phyloP scores from a whole-genome alignment of 2,888 invertebrate species.

The Papilio protenor region DNA sequence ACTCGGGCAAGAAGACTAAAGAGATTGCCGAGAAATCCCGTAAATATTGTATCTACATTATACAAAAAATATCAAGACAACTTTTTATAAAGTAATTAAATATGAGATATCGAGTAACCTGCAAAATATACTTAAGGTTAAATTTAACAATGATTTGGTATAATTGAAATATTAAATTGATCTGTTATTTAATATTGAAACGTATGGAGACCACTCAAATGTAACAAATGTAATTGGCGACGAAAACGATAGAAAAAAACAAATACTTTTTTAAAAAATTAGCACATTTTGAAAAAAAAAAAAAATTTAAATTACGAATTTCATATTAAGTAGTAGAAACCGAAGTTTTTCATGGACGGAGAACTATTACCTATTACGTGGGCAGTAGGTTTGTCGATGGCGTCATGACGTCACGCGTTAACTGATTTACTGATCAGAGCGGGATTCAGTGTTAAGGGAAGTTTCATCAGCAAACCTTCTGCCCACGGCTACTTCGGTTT shows the following conservation, averaged over 20 bases:
- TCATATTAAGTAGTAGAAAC: constrained; percentile 5
- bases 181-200: not conserved
- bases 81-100: constrained; percentile 26
- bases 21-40: not conserved
- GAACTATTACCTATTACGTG: constrained; percentile 17
- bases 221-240: constrained; percentile 1
- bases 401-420: no score
- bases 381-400: no score
- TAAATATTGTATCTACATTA: constrained; percentile 1
- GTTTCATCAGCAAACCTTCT: no score
- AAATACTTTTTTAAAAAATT: not conserved
- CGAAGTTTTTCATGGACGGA: constrained; percentile 39
- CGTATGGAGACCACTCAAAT: not conserved
- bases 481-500: constrained; percentile 18
- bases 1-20: constrained; percentile 75
- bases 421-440: no score
- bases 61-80: constrained; percentile 25
- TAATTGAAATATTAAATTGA: constrained; percentile 32
- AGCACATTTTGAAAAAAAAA: no score
- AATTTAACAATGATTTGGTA: constrained; percentile 43
- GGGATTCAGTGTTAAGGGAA: no score
- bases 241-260: not conserved
- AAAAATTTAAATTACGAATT: no score
- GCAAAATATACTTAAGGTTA: constrained; percentile 21
- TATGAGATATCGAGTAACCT: constrained; percentile 40